Evolutionary conservation across 2,113 vertebrate species (phyloP), one percentile per base, ranked within the genome.

Genomic region (Bubalus kerabau): DNA sequence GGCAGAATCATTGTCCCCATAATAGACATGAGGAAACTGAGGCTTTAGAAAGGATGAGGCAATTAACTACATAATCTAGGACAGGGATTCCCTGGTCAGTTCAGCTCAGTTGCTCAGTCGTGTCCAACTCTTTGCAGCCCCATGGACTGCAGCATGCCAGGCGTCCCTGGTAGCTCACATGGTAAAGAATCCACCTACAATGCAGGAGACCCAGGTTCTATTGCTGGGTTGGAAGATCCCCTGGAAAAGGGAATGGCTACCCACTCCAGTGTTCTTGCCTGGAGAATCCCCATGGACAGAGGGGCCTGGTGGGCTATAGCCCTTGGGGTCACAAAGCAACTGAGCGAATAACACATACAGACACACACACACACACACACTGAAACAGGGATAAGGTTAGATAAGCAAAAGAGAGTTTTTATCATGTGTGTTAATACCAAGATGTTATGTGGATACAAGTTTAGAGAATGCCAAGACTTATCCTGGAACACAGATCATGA

Each of bases 61-160:
- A 36, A 36, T 94, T 60, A 90, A 6, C 32, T 50, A 2, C 0
- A 1, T 26, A 67, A 11, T 32, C 19, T 87, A 76, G 12, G 7
- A 26, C 40, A 76, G 23, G 71, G 40, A 76, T 43, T 43, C 71
- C 23, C 6, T 76, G 71, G 36, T 76, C 19, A 40, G 67, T 71
- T 40, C 67, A 71, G 67, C 12, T 71, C 67, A 40, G n/a, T 12
- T 12, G n/a, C 67, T 71, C 67, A 23, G 19, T 71, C 0, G 10
- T 40, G n/a, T 71, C 67, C 0, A 0, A 40, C 67, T 40, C n/a
- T 36, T 36, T 40, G 67, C 2, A 0, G 67, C 19, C 67, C 67
- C n/a, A 12, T 12, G n/a, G 67, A 23, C n/a, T 23, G 67, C n/a
- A 71, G 19, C 67, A 71, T 0, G 0, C 19, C 67, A 71, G 67